These are phyloP conservation scores for Dendrolimus punctatus DNA, from an alignment of 1,140 invertebrate species.

Conservation along the genomic window DNA sequence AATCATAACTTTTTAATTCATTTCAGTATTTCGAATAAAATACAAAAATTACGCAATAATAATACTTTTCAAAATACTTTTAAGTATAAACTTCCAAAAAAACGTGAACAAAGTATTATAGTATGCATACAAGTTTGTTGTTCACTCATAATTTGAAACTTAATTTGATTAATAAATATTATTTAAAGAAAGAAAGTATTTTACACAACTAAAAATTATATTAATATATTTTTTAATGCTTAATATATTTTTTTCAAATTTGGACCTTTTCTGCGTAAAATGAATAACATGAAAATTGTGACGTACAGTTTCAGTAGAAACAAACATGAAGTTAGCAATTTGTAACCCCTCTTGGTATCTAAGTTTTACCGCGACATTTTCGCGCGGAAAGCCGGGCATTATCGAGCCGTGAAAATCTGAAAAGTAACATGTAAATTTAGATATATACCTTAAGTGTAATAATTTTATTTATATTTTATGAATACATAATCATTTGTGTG, in stretches of 20 bases:
- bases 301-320: conserved; percentile 64
- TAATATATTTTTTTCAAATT: background rate
- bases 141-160: no score
- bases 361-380: conserved; percentile 71
- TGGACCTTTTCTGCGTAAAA: conserved; percentile 20
- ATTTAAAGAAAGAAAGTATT: no score
- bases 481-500: conserved; percentile 20
- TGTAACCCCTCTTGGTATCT: conserved; percentile 33
- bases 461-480: conserved; percentile 29
- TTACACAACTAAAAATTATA: conserved; percentile 4
- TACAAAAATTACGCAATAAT: no score
- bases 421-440: conserved; percentile 44
- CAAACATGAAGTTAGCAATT: conserved; percentile 64
- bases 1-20: no score
- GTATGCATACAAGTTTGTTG: no score
- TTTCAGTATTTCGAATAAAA: no score
- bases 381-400: conserved; percentile 72
- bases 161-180: no score
- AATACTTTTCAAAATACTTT: no score
- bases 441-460: conserved; percentile 32
- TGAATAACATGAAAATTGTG: conserved; percentile 28
- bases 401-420: conserved; percentile 66
- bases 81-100: no score
- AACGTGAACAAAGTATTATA: no score
- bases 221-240: background rate